Evolutionary conservation across 2,888 invertebrate genomes (phyloP).

Genomic region (Meganola albula): DNA sequence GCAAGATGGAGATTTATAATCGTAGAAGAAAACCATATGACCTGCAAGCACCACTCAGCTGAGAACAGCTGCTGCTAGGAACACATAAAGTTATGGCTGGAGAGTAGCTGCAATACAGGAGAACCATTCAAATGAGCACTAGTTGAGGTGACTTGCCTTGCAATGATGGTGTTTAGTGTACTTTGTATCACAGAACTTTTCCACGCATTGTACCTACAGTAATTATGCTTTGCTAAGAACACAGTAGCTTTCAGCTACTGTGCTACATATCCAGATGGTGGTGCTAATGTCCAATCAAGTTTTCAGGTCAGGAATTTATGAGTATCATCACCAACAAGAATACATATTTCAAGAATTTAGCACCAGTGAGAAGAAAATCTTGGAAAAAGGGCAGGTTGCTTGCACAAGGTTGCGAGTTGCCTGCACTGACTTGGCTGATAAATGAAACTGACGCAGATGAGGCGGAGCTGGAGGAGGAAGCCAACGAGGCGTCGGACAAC

Average conservation of each 20-base stretch:
- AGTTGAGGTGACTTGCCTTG: slow-evolving; percentile 23
- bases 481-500: slow-evolving; percentile 45
- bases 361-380: slow-evolving; percentile 24
- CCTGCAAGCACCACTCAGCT: slow-evolving; percentile 18
- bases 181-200: slow-evolving; percentile 26
- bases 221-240: slow-evolving; percentile 43
- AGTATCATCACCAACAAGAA: slow-evolving; percentile 42
- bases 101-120: slow-evolving; percentile 19
- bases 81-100: too few relatives aligned
- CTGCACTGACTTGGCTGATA: slow-evolving; percentile 59
- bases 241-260: slow-evolving; percentile 41
- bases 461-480: slow-evolving; percentile 40
- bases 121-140: slow-evolving; percentile 26
- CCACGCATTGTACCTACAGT: slow-evolving; percentile 26
- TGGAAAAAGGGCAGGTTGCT: slow-evolving; percentile 59
- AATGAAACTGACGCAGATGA: slow-evolving; percentile 68
- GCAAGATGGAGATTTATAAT: slow-evolving; percentile 23
- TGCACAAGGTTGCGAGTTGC: slow-evolving; percentile 49
- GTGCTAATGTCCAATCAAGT: slow-evolving; percentile 76
- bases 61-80: too few relatives aligned
- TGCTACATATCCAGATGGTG: slow-evolving; percentile 52
- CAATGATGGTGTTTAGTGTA: slow-evolving; percentile 24
- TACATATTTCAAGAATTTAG: slow-evolving; percentile 37
- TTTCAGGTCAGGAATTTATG: slow-evolving; percentile 70
- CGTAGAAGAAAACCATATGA: slow-evolving; percentile 25